Percentiles rank a stretch among this genome's conserved stretches.
phyloP scores from a whole-genome alignment of 1,140 invertebrate genomes.

The Aculops lycopersici region DNA sequence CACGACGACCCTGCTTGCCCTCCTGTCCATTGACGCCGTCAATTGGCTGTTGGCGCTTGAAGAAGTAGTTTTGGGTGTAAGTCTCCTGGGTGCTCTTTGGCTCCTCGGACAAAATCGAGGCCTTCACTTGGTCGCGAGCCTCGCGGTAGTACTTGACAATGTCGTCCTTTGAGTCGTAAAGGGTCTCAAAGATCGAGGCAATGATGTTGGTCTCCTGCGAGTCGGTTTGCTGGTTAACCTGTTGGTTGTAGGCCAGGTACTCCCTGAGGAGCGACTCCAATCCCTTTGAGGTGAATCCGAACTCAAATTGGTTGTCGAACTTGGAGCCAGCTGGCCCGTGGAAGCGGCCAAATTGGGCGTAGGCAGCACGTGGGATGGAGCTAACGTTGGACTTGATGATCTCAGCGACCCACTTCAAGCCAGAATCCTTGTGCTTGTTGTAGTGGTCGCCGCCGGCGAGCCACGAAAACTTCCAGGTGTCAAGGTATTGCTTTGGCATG shows the following conservation, averaged over 20 bases:
- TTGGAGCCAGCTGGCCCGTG: neutral
- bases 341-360: constrained; percentile 2
- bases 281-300: constrained; percentile 9
- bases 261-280: constrained; percentile 3
- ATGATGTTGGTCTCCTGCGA: neutral
- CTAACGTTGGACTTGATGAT: constrained; percentile 5
- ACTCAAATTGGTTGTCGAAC: neutral
- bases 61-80: neutral
- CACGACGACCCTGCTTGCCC: neutral
- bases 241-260: neutral
- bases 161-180: neutral
- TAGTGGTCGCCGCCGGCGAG: constrained; percentile 3
- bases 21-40: neutral
- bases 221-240: neutral
- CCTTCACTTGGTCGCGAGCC: neutral
- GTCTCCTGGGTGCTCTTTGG: no score
- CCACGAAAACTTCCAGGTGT: constrained; percentile 5
- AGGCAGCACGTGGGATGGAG: constrained; percentile 5
- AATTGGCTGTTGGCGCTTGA: neutral
- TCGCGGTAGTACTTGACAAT: neutral
- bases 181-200: neutral
- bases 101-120: neutral
- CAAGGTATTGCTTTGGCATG: constrained; percentile 1
- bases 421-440: constrained; percentile 4
- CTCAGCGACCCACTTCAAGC: constrained; percentile 3